phyloP scores from a whole-genome alignment of 2,113 vertebrate species.

The Butorides virescens region DNA sequence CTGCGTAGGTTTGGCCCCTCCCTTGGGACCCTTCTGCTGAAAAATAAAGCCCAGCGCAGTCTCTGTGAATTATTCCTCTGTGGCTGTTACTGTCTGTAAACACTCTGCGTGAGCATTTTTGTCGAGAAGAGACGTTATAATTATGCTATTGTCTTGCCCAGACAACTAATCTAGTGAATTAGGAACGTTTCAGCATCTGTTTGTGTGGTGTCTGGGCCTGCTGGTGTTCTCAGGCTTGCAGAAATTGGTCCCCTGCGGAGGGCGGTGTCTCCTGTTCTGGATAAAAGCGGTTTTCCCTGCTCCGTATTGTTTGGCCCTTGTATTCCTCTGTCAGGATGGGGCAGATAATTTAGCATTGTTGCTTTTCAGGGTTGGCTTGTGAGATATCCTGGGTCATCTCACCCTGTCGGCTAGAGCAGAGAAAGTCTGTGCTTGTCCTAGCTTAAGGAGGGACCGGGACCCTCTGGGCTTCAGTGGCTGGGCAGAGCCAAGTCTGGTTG shows the following conservation, averaged over 20 bases:
- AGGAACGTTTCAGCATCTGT: not conserved
- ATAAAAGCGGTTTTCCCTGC: not conserved
- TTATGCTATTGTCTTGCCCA: not conserved
- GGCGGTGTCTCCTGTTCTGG: not conserved
- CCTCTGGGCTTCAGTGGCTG: not conserved
- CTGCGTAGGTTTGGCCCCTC: not conserved
- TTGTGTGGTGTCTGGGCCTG: not conserved
- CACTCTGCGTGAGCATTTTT: not conserved
- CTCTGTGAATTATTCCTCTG: not conserved
- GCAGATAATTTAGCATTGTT: accelerated
- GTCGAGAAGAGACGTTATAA: not conserved
- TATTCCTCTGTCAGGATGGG: not conserved
- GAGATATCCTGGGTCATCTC: not conserved
- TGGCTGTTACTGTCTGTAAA: not conserved
- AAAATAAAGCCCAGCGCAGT: not conserved
- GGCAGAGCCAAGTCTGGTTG: not conserved
- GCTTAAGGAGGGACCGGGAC: not conserved
- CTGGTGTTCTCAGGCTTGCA: not conserved
- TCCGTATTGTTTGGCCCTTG: not conserved
- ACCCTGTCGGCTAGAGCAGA: not conserved
- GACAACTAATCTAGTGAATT: not conserved
- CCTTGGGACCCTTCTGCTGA: not conserved
- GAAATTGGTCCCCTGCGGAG: not conserved
- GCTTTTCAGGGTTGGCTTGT: not conserved
- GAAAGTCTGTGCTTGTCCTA: not conserved